phyloP scores from a whole-genome alignment of 2,888 invertebrate genomes.

The Carabus problematicus region DNA sequence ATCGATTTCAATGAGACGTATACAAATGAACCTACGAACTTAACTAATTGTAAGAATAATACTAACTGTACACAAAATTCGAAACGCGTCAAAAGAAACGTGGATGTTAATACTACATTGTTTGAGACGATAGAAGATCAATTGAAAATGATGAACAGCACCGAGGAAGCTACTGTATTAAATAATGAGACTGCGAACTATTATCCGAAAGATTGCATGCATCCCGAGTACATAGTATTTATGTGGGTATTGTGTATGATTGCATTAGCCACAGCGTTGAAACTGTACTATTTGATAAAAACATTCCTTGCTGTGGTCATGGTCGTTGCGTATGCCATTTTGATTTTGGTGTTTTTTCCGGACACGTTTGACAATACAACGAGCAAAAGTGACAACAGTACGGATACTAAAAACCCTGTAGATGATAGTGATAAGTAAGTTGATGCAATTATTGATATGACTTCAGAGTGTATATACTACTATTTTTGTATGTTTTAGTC shows the following conservation, averaged over 20 bases:
- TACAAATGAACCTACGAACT: not conserved
- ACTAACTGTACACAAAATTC: slow-evolving; percentile 20
- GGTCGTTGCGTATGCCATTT: slow-evolving; percentile 74
- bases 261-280: slow-evolving; percentile 89
- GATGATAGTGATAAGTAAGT: slow-evolving; percentile 10
- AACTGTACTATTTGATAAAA: slow-evolving; percentile 87
- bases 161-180: not conserved
- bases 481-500: not conserved
- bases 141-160: not conserved
- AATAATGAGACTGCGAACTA: not conserved
- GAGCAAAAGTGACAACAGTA: not conserved
- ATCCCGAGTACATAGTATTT: slow-evolving; percentile 89
- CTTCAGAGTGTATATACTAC: not conserved
- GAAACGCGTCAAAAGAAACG: slow-evolving; percentile 28
- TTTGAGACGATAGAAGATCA: not conserved
- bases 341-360: slow-evolving; percentile 65
- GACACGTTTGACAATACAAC: not conserved
- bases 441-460: not conserved
- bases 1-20: slow-evolving; percentile 12
- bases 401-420: not conserved
- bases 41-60: slow-evolving; percentile 8
- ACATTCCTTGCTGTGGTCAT: slow-evolving; percentile 78
- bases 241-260: slow-evolving; percentile 93
- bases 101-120: slow-evolving; percentile 28
- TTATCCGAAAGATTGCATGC: slow-evolving; percentile 44